Conservation (phyloP, 1,140 invertebrate species). For the Laodelphax striatellus region DNA sequence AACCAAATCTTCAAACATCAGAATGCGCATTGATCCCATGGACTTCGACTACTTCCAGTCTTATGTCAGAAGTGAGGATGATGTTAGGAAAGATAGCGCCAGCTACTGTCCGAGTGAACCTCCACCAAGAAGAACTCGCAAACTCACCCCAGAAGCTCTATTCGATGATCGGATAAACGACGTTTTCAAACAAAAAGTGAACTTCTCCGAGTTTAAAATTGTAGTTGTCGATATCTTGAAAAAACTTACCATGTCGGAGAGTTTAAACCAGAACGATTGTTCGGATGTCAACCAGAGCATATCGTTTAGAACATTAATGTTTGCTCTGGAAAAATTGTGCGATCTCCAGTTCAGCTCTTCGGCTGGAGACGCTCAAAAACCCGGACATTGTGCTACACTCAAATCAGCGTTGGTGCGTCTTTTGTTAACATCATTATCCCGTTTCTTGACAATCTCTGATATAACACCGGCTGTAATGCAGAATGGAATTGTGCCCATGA, state of each 20-base stretch:
- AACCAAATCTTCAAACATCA: conserved; percentile 26
- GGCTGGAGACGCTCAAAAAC: conserved; percentile 19
- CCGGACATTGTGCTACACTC: conserved; percentile 32
- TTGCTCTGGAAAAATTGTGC: conserved; percentile 45
- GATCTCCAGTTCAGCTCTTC: conserved; percentile 42
- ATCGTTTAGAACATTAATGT: conserved; percentile 45
- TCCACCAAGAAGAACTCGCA: conserved; percentile 24
- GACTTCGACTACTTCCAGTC: conserved; percentile 53
- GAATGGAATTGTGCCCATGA: conserved; percentile 47
- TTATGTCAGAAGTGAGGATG: conserved; percentile 40
- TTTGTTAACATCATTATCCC: conserved; percentile 42
- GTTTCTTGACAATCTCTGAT: conserved; percentile 41
- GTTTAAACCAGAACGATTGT: conserved; percentile 4
- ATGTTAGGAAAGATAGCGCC: conserved; percentile 27
- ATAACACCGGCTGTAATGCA: conserved; percentile 45
- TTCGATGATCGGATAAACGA: conserved; percentile 39
- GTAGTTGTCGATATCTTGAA: conserved; percentile 45
- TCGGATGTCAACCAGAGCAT: conserved; percentile 26
- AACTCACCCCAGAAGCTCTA: conserved; percentile 38
- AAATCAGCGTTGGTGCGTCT: conserved; percentile 45
- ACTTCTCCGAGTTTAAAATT: conserved; percentile 41
- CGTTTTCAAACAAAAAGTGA: conserved; percentile 40
- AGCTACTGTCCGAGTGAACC: conserved; percentile 2
- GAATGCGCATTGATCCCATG: conserved; percentile 44
- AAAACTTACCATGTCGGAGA: conserved; percentile 40